Base-by-base conservation (phyloP, 2,113 vertebrate species). In the Potamarius usumacintae region DNA sequence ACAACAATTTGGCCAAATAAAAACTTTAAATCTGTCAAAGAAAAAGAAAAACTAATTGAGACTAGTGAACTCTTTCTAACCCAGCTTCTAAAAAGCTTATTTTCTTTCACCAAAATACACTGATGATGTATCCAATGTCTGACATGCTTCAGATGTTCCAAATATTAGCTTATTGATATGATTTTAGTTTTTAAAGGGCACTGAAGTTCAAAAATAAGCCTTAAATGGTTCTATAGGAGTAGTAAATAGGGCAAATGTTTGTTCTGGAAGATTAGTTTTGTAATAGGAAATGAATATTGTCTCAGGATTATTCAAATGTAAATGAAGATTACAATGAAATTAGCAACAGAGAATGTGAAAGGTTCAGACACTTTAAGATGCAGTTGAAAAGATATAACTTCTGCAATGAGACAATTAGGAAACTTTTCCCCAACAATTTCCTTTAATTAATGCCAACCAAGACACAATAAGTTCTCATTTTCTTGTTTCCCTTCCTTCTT, bases 391-490 rank as follows among this genome's bases (percentile, higher is more conserved):
- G 84, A 86, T 60, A 30, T 81, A 50, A 81, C 63, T 48, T 20
- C 76, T 69, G 34, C 74, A 18, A 10, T 53, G 74, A 67, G 18
- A 81, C 85, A 86, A 55, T 67, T 57, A 42, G 52, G 50, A 74
- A 85, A 62, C 84, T 18, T 62, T 15, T 71, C 50, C 55, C 58
- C 53, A 60, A 74, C 30, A 15, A 10, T 50, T 85, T 72, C 69
- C 83, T 50, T 76, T 76, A 85, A 85, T 85, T 62, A 85, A 77
- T 85, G 71, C 22, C 84, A 52, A 63, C 22, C 77, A 85, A 50
- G 52, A 63, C 17, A 27, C 7, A 62, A 7, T 7, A 8, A 48
- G 67, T 14, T 55, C 8, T 71, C 20, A 69, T 81, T 71, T 86
- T 67, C 34, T 42, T 62, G 57, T 48, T 80, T 55, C 17, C 48